Evolutionary conservation across 2,797 vertebrate genomes (phyloP), one percentile per base, ranked within the genome.

Genomic region (Gastrophryne carolinensis): DNA sequence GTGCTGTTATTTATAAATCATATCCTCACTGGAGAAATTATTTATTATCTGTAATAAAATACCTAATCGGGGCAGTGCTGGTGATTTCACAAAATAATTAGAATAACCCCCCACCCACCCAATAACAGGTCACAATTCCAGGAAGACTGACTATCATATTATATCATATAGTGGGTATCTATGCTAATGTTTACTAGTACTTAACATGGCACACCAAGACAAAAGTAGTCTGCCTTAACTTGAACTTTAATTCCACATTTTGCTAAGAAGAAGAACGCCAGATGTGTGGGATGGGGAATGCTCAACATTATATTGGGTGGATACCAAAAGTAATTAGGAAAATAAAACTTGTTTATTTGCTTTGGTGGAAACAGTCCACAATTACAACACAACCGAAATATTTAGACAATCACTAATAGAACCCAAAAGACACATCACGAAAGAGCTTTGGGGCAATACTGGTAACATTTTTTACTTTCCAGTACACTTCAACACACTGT

Each of bases 201-300:
- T n/a, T n/a, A n/a, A n/a, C n/a, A 50, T 37, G 54, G 73, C 76
- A 77, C 66, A 75, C 56, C 53, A 64, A 56, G 24, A 68, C 67
- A 83, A 72, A 5, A 0, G 2, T 78, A 65, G 21, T 58, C 44
- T 24, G 63, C 73, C 44, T 82, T 39, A 81, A 80, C 54, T 79
- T 50, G 65, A 64, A 49, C n/a, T n/a, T n/a, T n/a, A n/a, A n/a
- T n/a, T 72, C 58, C 77, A 50, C 68, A 71, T 83, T 82, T 83
- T 84, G 81, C 81, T 86, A 81, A 93, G 84, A 88, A 85, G 81
- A 66, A 80, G 80, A 89, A 85, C 71, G 88, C 88, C 84, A 87
- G 91, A 90, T 93, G 90, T 89, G 89, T 91, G 86, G 86, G 90
- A 87, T 88, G 83, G 87, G n/a, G 89, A 91, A 89, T 90, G 86